phyloP scores from a whole-genome alignment of 2,888 invertebrate species.

The Listrodromus nycthemerus region DNA sequence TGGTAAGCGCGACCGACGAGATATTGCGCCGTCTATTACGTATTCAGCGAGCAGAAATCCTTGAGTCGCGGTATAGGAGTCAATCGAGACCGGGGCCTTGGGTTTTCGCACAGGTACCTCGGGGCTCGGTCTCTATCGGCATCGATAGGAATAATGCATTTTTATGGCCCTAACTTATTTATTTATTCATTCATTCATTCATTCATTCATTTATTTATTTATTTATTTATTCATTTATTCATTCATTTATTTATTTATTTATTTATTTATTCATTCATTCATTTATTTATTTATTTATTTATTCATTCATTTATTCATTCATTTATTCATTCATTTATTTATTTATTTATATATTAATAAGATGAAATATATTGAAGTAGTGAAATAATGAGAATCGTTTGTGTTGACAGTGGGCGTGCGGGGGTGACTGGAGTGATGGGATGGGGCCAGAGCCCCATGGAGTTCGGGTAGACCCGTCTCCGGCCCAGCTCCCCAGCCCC shows the following conservation, averaged over 20 bases:
- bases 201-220: too few relatives aligned
- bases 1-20: conserved; percentile 36
- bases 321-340: too few relatives aligned
- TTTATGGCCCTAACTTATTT: too few relatives aligned
- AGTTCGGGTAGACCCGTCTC: conserved; percentile 93
- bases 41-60: conserved; percentile 64
- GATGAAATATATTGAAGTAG: not conserved
- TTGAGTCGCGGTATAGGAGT: conserved; percentile 44
- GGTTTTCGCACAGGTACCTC: conserved; percentile 17
- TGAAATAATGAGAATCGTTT: conserved; percentile 23
- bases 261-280: too few relatives aligned
- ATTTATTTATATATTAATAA: too few relatives aligned
- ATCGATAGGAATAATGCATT: conserved; percentile 65
- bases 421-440: conserved; percentile 93
- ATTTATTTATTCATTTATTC: too few relatives aligned
- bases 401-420: conserved; percentile 87
- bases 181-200: too few relatives aligned
- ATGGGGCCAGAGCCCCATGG: conserved; percentile 94
- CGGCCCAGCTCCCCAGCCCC: conserved; percentile 89
- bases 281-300: too few relatives aligned
- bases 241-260: too few relatives aligned
- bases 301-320: too few relatives aligned
- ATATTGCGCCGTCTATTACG: conserved; percentile 60
- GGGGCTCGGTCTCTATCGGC: conserved; percentile 28
- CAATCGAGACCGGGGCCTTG: conserved; percentile 47